Base-by-base conservation (phyloP, 2,797 vertebrate genomes). In the Astyanax mexicanus region DNA sequence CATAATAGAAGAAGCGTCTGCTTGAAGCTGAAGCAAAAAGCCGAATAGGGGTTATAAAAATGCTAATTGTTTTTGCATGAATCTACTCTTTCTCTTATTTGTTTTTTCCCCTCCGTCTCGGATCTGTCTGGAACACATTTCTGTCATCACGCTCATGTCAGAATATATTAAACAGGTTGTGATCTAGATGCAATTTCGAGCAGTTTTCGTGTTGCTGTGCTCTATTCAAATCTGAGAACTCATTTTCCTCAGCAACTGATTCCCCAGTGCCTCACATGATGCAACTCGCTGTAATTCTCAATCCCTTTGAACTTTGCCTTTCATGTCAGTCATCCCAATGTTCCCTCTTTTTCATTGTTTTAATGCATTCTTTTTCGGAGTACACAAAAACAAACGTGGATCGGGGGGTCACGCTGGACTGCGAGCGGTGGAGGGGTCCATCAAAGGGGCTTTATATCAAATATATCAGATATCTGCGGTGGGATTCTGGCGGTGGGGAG, bases 231-330 rank as follows among this genome's bases (percentile, higher is more conserved):
- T 85, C 77, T 83, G 83, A 75, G 81, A 80, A 77, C 67, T 78
- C 81, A 81, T 83, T 80, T 85, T 83, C 86, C 54, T 70, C 81
- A 86, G 85, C 82, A 88, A 89, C 89, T 86, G 87, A 91, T 83
- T 89, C 83, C 80, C 79, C 85, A 75, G 81, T 84, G 83, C 84
- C 81, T 87, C 84, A 85, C 88, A 92, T 94, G 93, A 94, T 92
- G 93, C 91, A 94, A 94, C 69, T 72, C 81, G 68, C 87, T 78
- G 93, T 91, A 94, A 94, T 91, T 89, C 86, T 78, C 74, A 84
- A 84, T 86, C 89, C 84, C 90, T 94, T 93, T 93, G 92, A 94
- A 92, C 92, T 87, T 67, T 38, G 81, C 82, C 88, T 93, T 92
- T 92, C 84, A 91, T 90, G 91, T 87, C 85, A 83, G 86, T 88